Percentiles rank a stretch among this genome's conserved stretches.
phyloP scores from a whole-genome alignment of 2,113 vertebrate genomes.

The Heliornis fulica region DNA sequence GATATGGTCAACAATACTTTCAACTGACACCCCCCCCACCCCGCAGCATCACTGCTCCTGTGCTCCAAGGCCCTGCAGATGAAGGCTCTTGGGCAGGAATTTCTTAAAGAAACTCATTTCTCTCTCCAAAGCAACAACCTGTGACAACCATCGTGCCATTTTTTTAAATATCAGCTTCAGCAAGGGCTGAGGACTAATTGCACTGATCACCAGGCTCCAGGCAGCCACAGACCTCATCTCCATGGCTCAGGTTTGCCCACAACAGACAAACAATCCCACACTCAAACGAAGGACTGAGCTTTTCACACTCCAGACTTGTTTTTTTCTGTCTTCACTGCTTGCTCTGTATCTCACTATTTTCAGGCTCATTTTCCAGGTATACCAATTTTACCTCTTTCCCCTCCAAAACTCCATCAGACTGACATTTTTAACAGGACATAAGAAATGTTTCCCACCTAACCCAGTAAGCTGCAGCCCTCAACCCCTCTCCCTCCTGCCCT shows the following conservation, averaged over 20 bases:
- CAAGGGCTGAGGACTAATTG: not conserved
- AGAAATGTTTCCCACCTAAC: not conserved
- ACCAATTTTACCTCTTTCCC: not conserved
- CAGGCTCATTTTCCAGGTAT: not conserved
- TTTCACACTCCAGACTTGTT: not conserved
- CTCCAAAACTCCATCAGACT: not conserved
- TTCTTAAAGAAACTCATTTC: not conserved
- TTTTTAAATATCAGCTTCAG: not conserved
- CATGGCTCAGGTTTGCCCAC: not conserved
- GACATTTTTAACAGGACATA: not conserved
- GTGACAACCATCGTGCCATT: not conserved
- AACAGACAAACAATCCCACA: not conserved
- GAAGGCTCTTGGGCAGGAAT: not conserved
- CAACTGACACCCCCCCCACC: not conserved
- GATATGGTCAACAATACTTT: rapidly evolving
- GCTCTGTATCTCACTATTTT: not conserved
- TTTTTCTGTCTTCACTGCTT: not conserved
- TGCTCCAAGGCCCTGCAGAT: rapidly evolving
- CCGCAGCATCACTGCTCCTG: rapidly evolving
- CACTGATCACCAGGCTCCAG: not conserved
- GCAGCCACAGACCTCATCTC: rapidly evolving
- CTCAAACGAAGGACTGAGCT: not conserved
- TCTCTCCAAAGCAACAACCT: not conserved
- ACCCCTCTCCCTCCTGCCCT: not conserved
- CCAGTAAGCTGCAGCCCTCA: not conserved